Evolutionary conservation across 2,113 vertebrate species (phyloP).

Genomic region (Engystomops pustulosus): DNA sequence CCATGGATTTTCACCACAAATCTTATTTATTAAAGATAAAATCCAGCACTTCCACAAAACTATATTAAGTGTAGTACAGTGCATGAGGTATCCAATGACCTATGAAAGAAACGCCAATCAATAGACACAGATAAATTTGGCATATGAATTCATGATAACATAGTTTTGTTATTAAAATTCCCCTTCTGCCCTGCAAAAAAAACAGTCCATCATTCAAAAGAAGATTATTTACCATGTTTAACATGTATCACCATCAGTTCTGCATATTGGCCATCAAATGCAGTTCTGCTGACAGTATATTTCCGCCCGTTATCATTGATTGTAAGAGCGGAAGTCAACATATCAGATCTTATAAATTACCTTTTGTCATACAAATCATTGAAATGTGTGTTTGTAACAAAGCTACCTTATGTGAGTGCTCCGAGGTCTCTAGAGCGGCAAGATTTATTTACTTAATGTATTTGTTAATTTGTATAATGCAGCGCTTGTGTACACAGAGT

Average conservation of each 20-base stretch:
- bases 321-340: background rate
- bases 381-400: constrained; percentile 3
- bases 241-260: background rate
- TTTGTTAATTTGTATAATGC: constrained; percentile 55
- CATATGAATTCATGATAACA: background rate
- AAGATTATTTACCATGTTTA: background rate
- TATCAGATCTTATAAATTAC: constrained; percentile 14
- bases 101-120: too few relatives aligned
- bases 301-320: constrained; percentile 20
- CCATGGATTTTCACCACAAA: too few relatives aligned
- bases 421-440: background rate
- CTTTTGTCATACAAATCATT: constrained; percentile 37
- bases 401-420: constrained; percentile 1
- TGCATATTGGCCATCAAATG: constrained; percentile 4
- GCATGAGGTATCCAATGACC: too few relatives aligned
- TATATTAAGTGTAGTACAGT: too few relatives aligned
- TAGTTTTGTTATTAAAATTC: background rate
- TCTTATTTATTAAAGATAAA: too few relatives aligned
- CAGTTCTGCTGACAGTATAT: constrained; percentile 9
- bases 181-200: background rate
- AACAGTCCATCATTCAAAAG: too few relatives aligned
- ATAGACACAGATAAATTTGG: background rate
- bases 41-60: too few relatives aligned
- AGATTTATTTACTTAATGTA: constrained; percentile 56
- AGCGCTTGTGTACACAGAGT: constrained; percentile 28